Evolutionary conservation across 2,888 invertebrate genomes (phyloP), one percentile per base, ranked within the genome.

Genomic region (Spicauda simplicius): DNA sequence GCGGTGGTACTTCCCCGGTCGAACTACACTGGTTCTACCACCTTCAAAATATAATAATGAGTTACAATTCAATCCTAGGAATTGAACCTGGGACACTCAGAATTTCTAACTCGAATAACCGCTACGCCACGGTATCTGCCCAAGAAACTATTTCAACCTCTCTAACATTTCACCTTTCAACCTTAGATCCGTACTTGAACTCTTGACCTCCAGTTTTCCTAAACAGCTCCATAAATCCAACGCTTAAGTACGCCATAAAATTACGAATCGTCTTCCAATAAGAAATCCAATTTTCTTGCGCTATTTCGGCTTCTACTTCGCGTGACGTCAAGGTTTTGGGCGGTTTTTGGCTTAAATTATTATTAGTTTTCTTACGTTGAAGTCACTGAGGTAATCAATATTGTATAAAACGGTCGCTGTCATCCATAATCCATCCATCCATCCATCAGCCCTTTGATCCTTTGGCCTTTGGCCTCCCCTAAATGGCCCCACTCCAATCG

Each of bases 211-310:
- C 11, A 53, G 30, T 37, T 53, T 54, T 54, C 25, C 37, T 66
- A 60, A 66, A 61, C 55, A 50, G 48, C 37, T n/a, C 37, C 66
- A 59, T 66, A 66, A 66, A 66, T 60, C 66, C 19, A 54, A 11
- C 25, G 60, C 50, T 65, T 55, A 61, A 66, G 60, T 61, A 37
- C 66, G 55, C 60, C 55, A 60, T 66, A 66, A 66, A 66, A 20
- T 59, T 56, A 66, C 60, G 66, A 66, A 66, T 66, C 60, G 66
- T 61, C 66, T 61, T 66, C 60, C 66, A 66, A 66, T 66, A 66
- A 66, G 55, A 66, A 66, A 66, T 55, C 60, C 66, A 60, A 66
- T 61, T 66, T 66, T 66, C 66, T 66, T 60, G 54, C 20, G 54
- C 59, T 33, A 56, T 50, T 66, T 55, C 55, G 55, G 60, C 33